Base-by-base conservation (phyloP, 2,797 vertebrate genomes). In the Sebastes cheni region DNA sequence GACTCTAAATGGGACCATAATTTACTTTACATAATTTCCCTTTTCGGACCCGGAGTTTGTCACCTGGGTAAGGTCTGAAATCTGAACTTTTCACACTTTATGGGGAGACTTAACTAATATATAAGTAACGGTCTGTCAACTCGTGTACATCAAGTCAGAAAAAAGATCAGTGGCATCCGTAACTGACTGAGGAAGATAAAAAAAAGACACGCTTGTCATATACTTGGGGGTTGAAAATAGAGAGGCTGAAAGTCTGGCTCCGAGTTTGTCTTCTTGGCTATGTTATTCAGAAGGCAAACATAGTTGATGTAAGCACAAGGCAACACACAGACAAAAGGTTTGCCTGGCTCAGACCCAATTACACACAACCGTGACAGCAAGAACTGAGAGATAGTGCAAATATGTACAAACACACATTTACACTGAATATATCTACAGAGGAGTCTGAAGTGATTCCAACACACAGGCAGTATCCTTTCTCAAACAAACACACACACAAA, bases 301-400 rank as follows among this genome's bases (percentile, higher is more conserved):
- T 3, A 66, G 76, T 82, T 88, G 88, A 91, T 90, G 89, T 79
- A 90, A 93, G 87, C 80, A 75, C 61, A 39, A 88, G 79, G 88
- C 84, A 92, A 88, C 76, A 81, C 66, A 65, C 76, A 79, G 59
- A 86, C 83, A 88, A 91, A 84, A 81, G 80, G 55, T 77, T 77
- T 5, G 32, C 75, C 83, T 87, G 82, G 72, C 85, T 88, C 76
- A 58, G 59, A 68, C 76, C 85, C 89, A 91, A 85, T 88, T 90
- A 88, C 76, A 72, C 77, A 75, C 62, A 72, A 64, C 56, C 34
- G 9, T 77, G 83, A 81, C 73, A 72, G 82, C 79, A 54, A 72
- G 71, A 78, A 87, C 56, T 75, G 88, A 81, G 79, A 82, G 79
- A 64, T 60, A 69, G 58, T 14, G 50, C 60, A 71, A 83, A 83